These are phyloP conservation scores for Danio kyathit DNA, from an alignment of 2,797 vertebrate genomes.

Conservation along the genomic window DNA sequence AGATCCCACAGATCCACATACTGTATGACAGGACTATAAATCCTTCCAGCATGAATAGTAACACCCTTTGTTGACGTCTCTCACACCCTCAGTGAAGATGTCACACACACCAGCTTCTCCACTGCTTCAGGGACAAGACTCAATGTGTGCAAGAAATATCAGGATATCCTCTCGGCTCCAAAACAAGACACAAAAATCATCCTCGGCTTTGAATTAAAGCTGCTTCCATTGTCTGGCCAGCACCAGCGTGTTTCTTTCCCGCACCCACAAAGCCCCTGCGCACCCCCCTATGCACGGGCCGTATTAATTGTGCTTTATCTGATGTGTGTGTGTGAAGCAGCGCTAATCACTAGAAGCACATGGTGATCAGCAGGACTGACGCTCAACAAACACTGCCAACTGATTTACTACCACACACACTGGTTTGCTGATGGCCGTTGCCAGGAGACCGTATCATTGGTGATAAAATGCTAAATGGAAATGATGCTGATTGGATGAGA, in stretches of 20 bases:
- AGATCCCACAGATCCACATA: background rate
- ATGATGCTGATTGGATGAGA: slow-evolving; percentile 73
- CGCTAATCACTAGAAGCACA: slow-evolving; percentile 81
- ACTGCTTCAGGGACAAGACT: background rate
- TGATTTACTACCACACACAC: slow-evolving; percentile 64
- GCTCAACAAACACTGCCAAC: slow-evolving; percentile 67
- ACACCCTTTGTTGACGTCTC: slow-evolving; percentile 26
- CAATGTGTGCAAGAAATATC: slow-evolving; percentile 12
- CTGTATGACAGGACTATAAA: slow-evolving; percentile 31
- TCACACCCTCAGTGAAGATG: slow-evolving; percentile 40
- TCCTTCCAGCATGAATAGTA: slow-evolving; percentile 32
- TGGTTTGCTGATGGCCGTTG: slow-evolving; percentile 74
- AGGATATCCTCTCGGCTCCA: background rate
- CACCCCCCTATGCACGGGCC: slow-evolving; percentile 64
- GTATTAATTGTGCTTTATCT: slow-evolving; percentile 81
- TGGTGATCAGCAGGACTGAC: slow-evolving; percentile 72
- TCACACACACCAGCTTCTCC: slow-evolving; percentile 9
- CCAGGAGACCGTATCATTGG: slow-evolving; percentile 75
- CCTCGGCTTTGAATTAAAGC: slow-evolving; percentile 75
- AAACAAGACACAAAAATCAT: slow-evolving; percentile 1
- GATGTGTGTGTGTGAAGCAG: slow-evolving; percentile 66
- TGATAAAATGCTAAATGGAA: slow-evolving; percentile 74
- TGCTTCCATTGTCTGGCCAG: slow-evolving; percentile 83
- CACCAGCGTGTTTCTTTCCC: slow-evolving; percentile 63
- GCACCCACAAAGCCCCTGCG: slow-evolving; percentile 75